A percentile compares a stretch with the other conserved stretches of the same genome.
phyloP scores from a whole-genome alignment of 1,140 invertebrate genomes.

The Saccostrea glomerata region DNA sequence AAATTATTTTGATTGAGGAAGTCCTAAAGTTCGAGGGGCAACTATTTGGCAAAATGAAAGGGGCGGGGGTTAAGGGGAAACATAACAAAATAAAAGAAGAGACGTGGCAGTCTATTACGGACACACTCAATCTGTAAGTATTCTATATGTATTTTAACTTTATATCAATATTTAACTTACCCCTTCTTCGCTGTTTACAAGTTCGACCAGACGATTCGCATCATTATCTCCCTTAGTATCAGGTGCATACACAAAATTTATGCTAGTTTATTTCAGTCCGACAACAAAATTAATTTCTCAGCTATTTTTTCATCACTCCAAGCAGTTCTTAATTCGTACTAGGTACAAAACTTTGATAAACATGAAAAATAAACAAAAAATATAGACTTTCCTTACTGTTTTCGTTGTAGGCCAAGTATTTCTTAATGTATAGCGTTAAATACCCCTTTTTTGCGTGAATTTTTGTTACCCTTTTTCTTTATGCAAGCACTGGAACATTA shows the following conservation, averaged over 20 bases:
- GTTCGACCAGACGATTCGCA: not conserved
- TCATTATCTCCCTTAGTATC: not conserved
- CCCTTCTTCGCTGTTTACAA: not conserved
- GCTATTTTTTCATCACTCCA: too few species aligned
- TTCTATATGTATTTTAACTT: not conserved
- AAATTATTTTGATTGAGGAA: not conserved
- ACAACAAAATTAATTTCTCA: not conserved
- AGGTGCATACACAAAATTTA: not conserved
- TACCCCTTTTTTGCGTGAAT: too few species aligned
- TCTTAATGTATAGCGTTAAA: too few species aligned
- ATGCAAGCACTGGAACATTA: too few species aligned
- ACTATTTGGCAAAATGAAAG: constrained; percentile 9
- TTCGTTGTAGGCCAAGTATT: too few species aligned
- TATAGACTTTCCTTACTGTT: too few species aligned
- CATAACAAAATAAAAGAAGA: not conserved
- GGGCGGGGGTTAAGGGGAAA: constrained; percentile 9
- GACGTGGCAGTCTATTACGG: not conserved
- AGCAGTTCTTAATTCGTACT: too few species aligned
- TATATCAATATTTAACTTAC: not conserved
- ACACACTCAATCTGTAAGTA: constrained; percentile 27
- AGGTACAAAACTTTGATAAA: too few species aligned
- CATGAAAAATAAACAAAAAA: too few species aligned
- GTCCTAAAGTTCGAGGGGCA: not conserved
- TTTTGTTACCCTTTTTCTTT: too few species aligned
- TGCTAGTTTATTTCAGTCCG: not conserved